Percentiles rank a stretch among this genome's conserved stretches.
Conservation (phyloP, 2,888 invertebrate genomes). For the Sericinus montela region DNA sequence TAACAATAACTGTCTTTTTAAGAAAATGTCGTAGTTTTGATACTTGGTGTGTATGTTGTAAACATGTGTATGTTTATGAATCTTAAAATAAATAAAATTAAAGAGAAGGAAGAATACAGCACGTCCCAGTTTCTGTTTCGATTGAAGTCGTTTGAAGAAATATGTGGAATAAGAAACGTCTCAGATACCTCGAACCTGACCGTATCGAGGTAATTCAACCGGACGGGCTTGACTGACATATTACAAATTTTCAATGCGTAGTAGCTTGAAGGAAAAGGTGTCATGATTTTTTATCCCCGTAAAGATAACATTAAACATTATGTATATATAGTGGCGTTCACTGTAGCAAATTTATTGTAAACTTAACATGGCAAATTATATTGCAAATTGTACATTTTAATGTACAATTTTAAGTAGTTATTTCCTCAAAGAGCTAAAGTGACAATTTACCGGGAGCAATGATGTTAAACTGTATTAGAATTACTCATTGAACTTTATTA, state of each 20-base stretch:
- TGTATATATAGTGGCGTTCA: too few species aligned
- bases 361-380: too few species aligned
- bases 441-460: slow-evolving; percentile 40
- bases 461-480: slow-evolving; percentile 56
- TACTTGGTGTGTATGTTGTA: background rate
- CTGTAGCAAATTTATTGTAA: too few species aligned
- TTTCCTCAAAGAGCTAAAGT: slow-evolving; percentile 21
- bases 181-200: slow-evolving; percentile 62
- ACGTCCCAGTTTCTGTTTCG: slow-evolving; percentile 23
- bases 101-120: background rate
- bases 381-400: too few species aligned
- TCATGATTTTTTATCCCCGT: background rate
- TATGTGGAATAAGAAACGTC: slow-evolving; percentile 68
- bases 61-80: background rate
- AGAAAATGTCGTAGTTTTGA: too few species aligned
- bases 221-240: slow-evolving; percentile 65
- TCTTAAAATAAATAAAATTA: background rate
- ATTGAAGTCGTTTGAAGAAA: slow-evolving; percentile 30
- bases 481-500: slow-evolving; percentile 70
- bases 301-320: too few species aligned
- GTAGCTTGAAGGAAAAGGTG: slow-evolving; percentile 1
- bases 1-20: background rate
- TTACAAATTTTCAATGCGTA: slow-evolving; percentile 35
- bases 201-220: slow-evolving; percentile 74
- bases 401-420: slow-evolving; percentile 8